Evolutionary conservation across 1,140 invertebrate genomes (phyloP).

Genomic region (Cylas formicarius): DNA sequence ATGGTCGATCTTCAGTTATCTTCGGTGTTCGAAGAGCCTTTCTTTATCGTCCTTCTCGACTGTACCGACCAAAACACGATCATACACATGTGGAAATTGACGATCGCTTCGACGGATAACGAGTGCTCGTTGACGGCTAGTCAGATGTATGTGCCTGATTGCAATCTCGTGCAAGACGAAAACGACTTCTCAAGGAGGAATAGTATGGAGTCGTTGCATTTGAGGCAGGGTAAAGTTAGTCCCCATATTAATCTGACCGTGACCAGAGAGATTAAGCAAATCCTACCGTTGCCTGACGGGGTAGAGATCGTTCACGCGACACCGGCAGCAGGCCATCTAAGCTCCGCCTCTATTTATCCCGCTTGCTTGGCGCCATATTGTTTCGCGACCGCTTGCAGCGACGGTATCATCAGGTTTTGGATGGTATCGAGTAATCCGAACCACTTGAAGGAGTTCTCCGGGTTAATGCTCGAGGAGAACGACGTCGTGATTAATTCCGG

Average conservation of each 20-base stretch:
- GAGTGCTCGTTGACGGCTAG: constrained; percentile 45
- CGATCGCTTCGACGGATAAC: constrained; percentile 65
- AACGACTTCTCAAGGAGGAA: constrained; percentile 50
- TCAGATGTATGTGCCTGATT: constrained; percentile 86
- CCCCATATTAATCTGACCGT: constrained; percentile 40
- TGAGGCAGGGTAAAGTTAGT: constrained; percentile 37
- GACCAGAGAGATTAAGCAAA: constrained; percentile 39
- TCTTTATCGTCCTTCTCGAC: constrained; percentile 90
- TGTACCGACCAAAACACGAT: constrained; percentile 75
- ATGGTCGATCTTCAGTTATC: constrained; percentile 84
- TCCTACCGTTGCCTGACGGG: constrained; percentile 76
- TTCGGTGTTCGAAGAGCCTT: constrained; percentile 86
- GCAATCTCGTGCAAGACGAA: constrained; percentile 76
- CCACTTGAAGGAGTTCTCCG: constrained; percentile 25
- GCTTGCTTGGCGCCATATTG: constrained; percentile 96
- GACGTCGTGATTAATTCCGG: constrained; percentile 49
- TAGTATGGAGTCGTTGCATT: constrained; percentile 38
- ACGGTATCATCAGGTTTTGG: constrained; percentile 63
- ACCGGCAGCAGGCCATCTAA: constrained; percentile 91
- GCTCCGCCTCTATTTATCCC: constrained; percentile 97
- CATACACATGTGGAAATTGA: constrained; percentile 92
- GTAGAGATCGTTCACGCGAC: constrained; percentile 88
- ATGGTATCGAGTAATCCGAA: constrained; percentile 30
- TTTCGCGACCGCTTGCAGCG: constrained; percentile 87
- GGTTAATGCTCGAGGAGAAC: constrained; percentile 39